phyloP scores from a whole-genome alignment of 2,113 vertebrate genomes.

The Leuciscus idus region DNA sequence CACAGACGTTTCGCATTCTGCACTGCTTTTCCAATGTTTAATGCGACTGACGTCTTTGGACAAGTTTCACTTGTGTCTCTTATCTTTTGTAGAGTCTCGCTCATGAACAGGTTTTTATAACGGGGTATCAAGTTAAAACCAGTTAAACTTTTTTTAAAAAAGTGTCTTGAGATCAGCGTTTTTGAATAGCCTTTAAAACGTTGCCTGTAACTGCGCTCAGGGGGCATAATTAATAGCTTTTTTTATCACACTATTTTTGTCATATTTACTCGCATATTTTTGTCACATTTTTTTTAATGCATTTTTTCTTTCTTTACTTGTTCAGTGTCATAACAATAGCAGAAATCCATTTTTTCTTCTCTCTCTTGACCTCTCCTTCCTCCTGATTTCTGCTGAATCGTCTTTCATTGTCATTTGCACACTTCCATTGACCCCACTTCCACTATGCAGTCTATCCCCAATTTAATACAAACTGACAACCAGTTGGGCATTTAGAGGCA shows the following conservation, averaged over 20 bases:
- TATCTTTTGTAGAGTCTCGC: neutral
- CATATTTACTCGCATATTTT: neutral
- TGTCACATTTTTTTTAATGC: neutral
- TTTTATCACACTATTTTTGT: neutral
- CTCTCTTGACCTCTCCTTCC: constrained; percentile 17
- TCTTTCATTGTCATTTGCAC: constrained; percentile 21
- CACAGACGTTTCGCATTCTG: neutral
- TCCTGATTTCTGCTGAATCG: constrained; percentile 44
- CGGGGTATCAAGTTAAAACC: neutral
- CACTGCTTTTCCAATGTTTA: neutral
- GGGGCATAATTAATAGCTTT: neutral
- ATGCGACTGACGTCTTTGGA: neutral
- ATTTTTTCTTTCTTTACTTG: neutral
- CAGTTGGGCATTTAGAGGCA: neutral
- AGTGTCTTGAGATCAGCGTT: neutral
- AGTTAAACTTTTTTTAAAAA: neutral
- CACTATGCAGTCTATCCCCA: neutral
- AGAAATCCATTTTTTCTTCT: constrained; percentile 9
- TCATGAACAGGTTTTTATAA: neutral
- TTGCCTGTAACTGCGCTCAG: neutral
- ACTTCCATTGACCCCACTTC: constrained; percentile 6
- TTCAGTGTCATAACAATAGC: constrained; percentile 6
- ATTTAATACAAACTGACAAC: neutral
- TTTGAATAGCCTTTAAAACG: neutral
- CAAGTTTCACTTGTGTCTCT: neutral